A percentile compares a stretch with the other conserved stretches of the same genome.
Conservation (phyloP, 2,113 vertebrate genomes). For the Leptobrachium leishanense region DNA sequence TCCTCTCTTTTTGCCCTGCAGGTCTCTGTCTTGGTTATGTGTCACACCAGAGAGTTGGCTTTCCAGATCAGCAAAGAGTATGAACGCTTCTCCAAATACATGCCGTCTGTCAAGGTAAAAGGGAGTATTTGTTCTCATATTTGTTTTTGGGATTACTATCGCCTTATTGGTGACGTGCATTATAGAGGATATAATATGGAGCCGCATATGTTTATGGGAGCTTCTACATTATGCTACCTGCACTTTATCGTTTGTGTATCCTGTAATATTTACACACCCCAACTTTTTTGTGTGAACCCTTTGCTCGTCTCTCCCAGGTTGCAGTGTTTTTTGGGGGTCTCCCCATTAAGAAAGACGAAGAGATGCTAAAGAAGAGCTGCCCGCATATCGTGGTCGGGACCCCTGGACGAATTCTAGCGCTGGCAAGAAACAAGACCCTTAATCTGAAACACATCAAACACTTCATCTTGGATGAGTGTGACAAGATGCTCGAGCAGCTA, state of each 20-base stretch:
- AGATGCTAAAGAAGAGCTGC: constrained; percentile 78
- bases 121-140: not conserved
- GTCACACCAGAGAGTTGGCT: constrained; percentile 78
- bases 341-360: constrained; percentile 82
- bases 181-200: no score
- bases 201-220: no score
- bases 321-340: constrained; percentile 82
- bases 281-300: not conserved
- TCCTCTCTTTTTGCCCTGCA: constrained; percentile 31
- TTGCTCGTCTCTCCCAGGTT: constrained; percentile 60
- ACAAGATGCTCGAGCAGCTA: constrained; percentile 84
- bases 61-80: constrained; percentile 87
- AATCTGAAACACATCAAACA: constrained; percentile 84
- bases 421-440: constrained; percentile 78
- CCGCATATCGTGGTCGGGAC: constrained; percentile 81
- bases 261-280: no score
- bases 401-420: constrained; percentile 76
- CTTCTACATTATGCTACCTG: no score
- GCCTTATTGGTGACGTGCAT: no score
- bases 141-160: no score
- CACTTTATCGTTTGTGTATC: no score
- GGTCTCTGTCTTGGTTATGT: constrained; percentile 84
- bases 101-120: constrained; percentile 77
- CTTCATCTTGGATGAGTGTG: constrained; percentile 83
- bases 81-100: constrained; percentile 83